A percentile compares a stretch with the other conserved stretches of the same genome.
Conservation (phyloP, 2,888 invertebrate genomes). For the Ectemnius continuus region DNA sequence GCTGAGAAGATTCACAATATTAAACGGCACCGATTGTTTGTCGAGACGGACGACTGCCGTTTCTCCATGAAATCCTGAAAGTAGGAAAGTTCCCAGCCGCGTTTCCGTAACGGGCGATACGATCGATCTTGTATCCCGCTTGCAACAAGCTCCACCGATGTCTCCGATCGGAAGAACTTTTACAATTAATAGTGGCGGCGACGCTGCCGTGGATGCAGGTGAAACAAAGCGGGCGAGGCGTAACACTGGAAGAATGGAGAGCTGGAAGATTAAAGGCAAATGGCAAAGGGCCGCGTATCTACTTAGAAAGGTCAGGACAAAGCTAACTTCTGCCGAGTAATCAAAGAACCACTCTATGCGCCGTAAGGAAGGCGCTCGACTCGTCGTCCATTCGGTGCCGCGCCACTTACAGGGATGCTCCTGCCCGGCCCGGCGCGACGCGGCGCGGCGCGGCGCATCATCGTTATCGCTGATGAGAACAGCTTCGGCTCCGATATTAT, state of each 20-base stretch:
- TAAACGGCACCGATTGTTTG: too few relatives aligned
- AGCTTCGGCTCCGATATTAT: slow-evolving; percentile 31
- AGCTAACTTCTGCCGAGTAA: slow-evolving; percentile 53
- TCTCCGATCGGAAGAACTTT: slow-evolving; percentile 49
- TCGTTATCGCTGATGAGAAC: slow-evolving; percentile 43
- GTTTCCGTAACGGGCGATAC: slow-evolving; percentile 27
- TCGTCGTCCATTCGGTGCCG: slow-evolving; percentile 27
- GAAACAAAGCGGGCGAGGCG: slow-evolving; percentile 25
- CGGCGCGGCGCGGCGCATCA: too few relatives aligned
- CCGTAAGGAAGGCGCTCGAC: slow-evolving; percentile 31
- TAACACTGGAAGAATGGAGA: slow-evolving; percentile 25
- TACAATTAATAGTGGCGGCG: slow-evolving; percentile 48
- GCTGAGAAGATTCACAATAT: too few relatives aligned
- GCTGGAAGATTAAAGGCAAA: slow-evolving; percentile 11
- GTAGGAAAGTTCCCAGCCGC: slow-evolving; percentile 11
- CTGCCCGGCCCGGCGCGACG: too few relatives aligned
- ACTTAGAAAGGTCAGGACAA: slow-evolving; percentile 46
- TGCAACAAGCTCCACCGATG: slow-evolving; percentile 35
- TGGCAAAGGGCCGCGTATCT: slow-evolving; percentile 26
- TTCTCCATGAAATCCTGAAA: slow-evolving; percentile 3
- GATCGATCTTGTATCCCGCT: slow-evolving; percentile 36
- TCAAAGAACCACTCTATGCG: slow-evolving; percentile 52
- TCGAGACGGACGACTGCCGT: too few relatives aligned
- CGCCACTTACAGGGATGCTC: slow-evolving; percentile 30
- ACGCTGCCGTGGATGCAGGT: slow-evolving; percentile 29